Percentiles rank a stretch among this genome's conserved stretches.
Conservation (phyloP, 2,113 vertebrate species). For the Aleadryas rufinucha region DNA sequence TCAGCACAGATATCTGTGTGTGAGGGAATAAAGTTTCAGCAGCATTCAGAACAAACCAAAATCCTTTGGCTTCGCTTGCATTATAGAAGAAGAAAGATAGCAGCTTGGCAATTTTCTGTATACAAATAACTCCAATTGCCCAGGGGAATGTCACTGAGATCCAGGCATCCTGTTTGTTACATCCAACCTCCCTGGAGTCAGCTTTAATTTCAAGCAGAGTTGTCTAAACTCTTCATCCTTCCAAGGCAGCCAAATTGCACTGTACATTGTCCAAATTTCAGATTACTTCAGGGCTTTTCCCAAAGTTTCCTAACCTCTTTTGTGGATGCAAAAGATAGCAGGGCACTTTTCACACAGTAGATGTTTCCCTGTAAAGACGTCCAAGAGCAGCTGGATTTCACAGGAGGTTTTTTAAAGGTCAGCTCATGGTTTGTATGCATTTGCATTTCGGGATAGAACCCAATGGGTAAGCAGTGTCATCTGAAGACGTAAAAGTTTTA, state of each 20-base stretch:
- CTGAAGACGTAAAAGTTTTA: background rate
- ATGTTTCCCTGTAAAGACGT: background rate
- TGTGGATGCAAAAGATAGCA: background rate
- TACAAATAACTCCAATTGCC: conserved; percentile 28
- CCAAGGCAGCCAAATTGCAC: conserved; percentile 18
- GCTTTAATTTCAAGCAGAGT: conserved; percentile 9
- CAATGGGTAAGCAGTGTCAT: background rate
- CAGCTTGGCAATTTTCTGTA: conserved; percentile 40
- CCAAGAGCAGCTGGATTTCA: background rate
- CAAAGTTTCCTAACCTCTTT: background rate
- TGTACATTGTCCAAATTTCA: conserved; percentile 4
- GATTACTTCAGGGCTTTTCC: background rate
- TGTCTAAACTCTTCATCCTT: conserved; percentile 5
- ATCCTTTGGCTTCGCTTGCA: background rate
- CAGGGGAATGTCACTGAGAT: conserved; percentile 10
- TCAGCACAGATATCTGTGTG: background rate
- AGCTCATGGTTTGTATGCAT: background rate
- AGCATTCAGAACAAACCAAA: background rate
- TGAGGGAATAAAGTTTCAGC: conserved; percentile 6
- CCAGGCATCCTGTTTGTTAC: background rate
- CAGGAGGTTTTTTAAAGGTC: background rate
- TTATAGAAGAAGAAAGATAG: background rate
- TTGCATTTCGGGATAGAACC: background rate
- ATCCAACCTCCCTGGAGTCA: conserved; percentile 5
- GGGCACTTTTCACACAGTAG: background rate